phyloP scores from a whole-genome alignment of 2,888 invertebrate species.

The Podotricha telesiphe region DNA sequence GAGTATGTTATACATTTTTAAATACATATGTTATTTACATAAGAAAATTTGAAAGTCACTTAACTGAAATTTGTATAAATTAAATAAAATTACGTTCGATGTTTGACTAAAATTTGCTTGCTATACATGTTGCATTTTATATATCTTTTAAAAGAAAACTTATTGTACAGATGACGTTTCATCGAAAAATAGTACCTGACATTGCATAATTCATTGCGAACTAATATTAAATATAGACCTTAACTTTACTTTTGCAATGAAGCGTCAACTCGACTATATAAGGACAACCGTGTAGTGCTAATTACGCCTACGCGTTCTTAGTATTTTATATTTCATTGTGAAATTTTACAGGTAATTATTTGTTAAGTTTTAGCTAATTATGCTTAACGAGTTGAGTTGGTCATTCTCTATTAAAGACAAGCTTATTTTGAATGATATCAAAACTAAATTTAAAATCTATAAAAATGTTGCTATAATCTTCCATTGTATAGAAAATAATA shows the following conservation, averaged over 20 bases:
- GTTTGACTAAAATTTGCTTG: not conserved
- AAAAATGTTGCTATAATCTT: not conserved
- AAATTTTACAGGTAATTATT: conserved; percentile 11
- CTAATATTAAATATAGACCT: not conserved
- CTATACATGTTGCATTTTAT: not conserved
- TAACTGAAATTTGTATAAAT: not conserved
- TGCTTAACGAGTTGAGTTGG: not conserved
- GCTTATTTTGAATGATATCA: too few relatives aligned
- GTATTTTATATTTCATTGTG: conserved; percentile 10
- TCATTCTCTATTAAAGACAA: too few relatives aligned
- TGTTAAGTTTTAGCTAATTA: not conserved
- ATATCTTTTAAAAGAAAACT: not conserved
- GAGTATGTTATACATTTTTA: not conserved
- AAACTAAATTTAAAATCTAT: not conserved
- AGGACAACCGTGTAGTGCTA: conserved; percentile 29
- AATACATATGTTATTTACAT: not conserved
- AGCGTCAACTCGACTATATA: conserved; percentile 22
- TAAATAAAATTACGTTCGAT: not conserved
- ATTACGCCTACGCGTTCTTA: conserved; percentile 28
- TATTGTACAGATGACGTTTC: not conserved
- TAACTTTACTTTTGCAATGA: conserved; percentile 31
- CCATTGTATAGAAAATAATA: not conserved
- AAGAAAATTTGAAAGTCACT: not conserved
- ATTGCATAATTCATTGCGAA: not conserved
- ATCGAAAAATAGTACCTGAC: not conserved